Conservation (phyloP, 2,113 vertebrate genomes). For the Neodon shergylaensis region DNA sequence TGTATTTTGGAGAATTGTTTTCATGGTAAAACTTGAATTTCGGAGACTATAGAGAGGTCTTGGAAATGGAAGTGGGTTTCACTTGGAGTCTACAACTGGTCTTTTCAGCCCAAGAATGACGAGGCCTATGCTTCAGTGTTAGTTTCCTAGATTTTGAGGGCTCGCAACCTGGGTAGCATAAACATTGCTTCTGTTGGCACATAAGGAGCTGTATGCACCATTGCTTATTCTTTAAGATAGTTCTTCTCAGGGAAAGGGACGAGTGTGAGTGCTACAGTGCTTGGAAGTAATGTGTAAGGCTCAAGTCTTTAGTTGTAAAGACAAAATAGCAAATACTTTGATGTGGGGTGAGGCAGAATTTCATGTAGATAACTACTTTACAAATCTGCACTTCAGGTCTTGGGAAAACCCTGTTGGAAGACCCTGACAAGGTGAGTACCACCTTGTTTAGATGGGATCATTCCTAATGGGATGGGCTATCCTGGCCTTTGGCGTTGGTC, state of each 20-base stretch:
- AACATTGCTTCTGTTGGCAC: background rate
- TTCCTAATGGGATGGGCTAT: background rate
- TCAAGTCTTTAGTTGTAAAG: background rate
- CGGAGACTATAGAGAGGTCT: background rate
- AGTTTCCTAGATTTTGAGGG: background rate
- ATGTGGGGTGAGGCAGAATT: background rate
- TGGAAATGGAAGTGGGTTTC: constrained; percentile 20
- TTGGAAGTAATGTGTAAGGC: background rate
- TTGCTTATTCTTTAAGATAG: constrained; percentile 19
- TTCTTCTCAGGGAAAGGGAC: background rate
- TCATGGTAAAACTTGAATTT: constrained; percentile 43
- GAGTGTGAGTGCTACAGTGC: background rate
- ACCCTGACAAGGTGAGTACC: background rate
- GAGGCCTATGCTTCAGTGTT: background rate
- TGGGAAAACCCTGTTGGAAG: constrained; percentile 23
- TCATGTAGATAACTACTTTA: background rate
- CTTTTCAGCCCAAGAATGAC: background rate
- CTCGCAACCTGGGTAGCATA: constrained; percentile 21
- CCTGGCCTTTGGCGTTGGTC: constrained; percentile 39
- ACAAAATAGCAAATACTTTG: background rate
- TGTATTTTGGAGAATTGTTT: background rate
- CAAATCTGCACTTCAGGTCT: background rate
- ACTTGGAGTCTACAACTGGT: background rate
- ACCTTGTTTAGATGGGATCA: background rate
- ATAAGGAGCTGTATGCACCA: background rate